These are phyloP conservation scores for Salvator merianae DNA, from an alignment of 2,113 vertebrate species.

Conservation along the genomic window DNA sequence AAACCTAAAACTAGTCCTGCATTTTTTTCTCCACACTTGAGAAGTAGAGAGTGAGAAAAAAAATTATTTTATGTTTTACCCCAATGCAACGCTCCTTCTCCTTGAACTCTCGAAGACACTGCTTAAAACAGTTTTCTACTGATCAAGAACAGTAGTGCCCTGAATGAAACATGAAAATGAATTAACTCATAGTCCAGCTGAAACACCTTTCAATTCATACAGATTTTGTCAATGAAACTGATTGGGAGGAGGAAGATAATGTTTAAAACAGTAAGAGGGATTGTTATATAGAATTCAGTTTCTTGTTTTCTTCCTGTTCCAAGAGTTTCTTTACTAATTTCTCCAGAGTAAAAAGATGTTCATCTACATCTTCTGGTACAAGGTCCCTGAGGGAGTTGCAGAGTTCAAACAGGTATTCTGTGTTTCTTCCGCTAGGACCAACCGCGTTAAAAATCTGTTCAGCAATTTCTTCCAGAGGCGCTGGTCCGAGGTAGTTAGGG, in stretches of 20 bases:
- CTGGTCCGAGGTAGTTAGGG: slow-evolving; percentile 95
- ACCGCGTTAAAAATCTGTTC: slow-evolving; percentile 86
- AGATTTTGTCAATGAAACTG: slow-evolving; percentile 24
- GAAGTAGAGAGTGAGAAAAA: slow-evolving; percentile 6
- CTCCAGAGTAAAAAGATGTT: slow-evolving; percentile 94
- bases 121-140: slow-evolving; percentile 15
- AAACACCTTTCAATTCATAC: slow-evolving; percentile 30
- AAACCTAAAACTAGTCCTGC: slow-evolving; percentile 8
- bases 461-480: slow-evolving; percentile 93
- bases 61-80: slow-evolving; percentile 8
- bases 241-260: slow-evolving; percentile 32
- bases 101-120: slow-evolving; percentile 21
- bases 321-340: slow-evolving; percentile 85
- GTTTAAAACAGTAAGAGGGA: slow-evolving; percentile 12
- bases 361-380: slow-evolving; percentile 88
- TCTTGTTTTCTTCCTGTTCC: slow-evolving; percentile 65
- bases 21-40: slow-evolving; percentile 26
- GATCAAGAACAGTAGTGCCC: slow-evolving; percentile 26
- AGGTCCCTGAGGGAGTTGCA: slow-evolving; percentile 87
- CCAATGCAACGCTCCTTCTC: slow-evolving; percentile 26
- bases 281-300: slow-evolving; percentile 58
- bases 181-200: slow-evolving; percentile 39
- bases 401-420: slow-evolving; percentile 94
- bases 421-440: slow-evolving; percentile 92
- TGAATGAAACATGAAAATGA: slow-evolving; percentile 47